phyloP scores from a whole-genome alignment of 2,797 vertebrate species.

The Acanthiza pusilla region DNA sequence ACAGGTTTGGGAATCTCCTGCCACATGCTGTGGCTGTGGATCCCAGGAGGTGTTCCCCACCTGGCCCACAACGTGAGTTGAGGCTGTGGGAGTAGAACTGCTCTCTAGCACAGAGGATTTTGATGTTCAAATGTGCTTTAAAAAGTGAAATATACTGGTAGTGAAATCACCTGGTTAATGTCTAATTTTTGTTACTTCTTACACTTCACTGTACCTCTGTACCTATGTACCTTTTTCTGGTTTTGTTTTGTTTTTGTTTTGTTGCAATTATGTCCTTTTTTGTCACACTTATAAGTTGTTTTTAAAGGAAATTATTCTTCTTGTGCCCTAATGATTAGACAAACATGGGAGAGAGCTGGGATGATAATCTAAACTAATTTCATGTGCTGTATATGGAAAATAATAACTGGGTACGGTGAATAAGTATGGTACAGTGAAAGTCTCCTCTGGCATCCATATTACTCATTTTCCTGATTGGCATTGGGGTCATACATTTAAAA shows the following conservation, averaged over 20 bases:
- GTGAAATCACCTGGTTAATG: neutral
- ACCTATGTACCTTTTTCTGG: no score
- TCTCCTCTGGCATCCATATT: neutral
- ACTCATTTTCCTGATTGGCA: neutral
- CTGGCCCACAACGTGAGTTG: accelerated
- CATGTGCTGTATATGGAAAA: neutral
- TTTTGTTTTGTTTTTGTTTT: neutral
- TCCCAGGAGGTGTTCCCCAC: neutral
- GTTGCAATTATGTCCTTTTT: neutral
- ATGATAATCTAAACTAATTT: neutral
- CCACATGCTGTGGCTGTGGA: accelerated
- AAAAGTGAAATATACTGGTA: neutral
- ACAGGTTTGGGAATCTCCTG: neutral
- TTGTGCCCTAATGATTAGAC: neutral
- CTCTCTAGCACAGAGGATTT: neutral
- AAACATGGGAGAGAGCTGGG: neutral
- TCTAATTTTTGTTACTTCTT: neutral
- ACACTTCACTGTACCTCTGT: neutral
- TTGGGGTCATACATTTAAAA: neutral
- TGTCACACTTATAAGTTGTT: neutral
- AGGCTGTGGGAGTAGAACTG: neutral
- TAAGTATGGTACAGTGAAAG: neutral
- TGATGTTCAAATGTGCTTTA: accelerated
- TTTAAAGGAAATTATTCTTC: neutral
- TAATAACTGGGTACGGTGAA: neutral